Evolutionary conservation across 2,888 invertebrate species (phyloP).

Genomic region (Conistra vaccinii): DNA sequence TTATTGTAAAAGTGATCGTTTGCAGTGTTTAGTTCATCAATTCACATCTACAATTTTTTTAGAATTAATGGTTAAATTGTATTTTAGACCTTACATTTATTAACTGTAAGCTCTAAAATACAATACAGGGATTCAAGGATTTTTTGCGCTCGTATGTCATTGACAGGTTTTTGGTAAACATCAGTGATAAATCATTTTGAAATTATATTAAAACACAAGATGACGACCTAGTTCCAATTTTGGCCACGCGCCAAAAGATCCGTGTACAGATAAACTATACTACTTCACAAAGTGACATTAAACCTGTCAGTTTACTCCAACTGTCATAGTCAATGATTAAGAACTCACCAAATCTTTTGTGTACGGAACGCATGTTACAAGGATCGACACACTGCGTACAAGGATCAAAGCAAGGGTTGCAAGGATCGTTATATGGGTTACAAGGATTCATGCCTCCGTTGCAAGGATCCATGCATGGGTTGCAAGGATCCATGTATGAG

Average conservation of each 20-base stretch:
- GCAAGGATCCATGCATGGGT: constrained; percentile 7
- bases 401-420: constrained; percentile 18
- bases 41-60: too few relatives aligned
- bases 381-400: constrained; percentile 25
- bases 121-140: too few relatives aligned
- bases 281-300: too few relatives aligned
- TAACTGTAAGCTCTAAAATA: too few relatives aligned
- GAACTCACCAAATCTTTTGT: constrained; percentile 86
- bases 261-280: background rate
- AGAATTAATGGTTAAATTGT: too few relatives aligned
- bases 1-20: background rate
- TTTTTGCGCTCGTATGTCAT: background rate
- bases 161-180: background rate
- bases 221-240: background rate
- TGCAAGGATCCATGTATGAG: constrained; percentile 29
- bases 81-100: too few relatives aligned
- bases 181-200: background rate
- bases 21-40: too few relatives aligned
- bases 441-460: constrained; percentile 17
- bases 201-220: background rate
- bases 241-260: background rate
- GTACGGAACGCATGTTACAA: constrained; percentile 65
- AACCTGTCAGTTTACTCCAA: too few relatives aligned
- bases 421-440: background rate
- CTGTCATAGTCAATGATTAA: constrained; percentile 21